These are phyloP conservation scores for Montipora sp. DNA, from an alignment of 64 coral and sea anemone species.

Conservation along the genomic window DNA sequence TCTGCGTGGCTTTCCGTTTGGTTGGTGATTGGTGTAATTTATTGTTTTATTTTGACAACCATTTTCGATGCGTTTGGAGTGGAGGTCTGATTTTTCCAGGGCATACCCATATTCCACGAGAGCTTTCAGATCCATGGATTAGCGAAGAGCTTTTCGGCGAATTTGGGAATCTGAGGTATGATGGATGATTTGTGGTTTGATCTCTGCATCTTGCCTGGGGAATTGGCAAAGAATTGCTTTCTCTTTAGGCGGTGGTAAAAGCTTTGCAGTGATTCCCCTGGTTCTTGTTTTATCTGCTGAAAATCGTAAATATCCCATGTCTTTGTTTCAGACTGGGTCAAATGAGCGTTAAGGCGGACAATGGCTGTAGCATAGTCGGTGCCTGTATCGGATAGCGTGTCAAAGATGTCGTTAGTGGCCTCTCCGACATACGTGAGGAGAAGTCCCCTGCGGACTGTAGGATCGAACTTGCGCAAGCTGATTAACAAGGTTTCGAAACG, in stretches of 20 bases:
- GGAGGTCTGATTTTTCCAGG: conserved; percentile 25
- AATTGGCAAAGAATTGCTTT: conserved; percentile 46
- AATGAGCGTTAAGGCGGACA: too few species aligned
- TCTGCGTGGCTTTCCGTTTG: background rate
- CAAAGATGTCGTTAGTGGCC: conserved; percentile 50
- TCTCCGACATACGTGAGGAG: conserved; percentile 54
- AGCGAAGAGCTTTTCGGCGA: conserved; percentile 18
- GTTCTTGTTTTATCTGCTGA: conserved; percentile 1
- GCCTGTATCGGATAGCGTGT: conserved; percentile 17
- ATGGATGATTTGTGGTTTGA: conserved; percentile 55
- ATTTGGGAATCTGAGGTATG: conserved; percentile 17
- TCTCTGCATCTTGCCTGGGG: conserved; percentile 22
- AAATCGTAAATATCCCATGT: conserved; percentile 18
- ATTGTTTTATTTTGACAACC: background rate
- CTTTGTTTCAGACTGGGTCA: background rate
- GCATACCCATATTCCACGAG: conserved; percentile 8
- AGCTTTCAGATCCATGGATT: background rate
- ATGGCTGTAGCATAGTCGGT: background rate
- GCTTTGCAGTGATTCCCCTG: conserved; percentile 2
- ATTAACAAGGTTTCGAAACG: conserved; percentile 35
- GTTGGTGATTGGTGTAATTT: background rate
- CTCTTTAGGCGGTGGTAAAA: conserved; percentile 23
- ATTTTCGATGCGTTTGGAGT: conserved; percentile 17
- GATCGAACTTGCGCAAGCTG: background rate
- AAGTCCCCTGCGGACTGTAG: conserved; percentile 31